Conservation (phyloP, 2,113 vertebrate species). For the Peromyscus leucopus region DNA sequence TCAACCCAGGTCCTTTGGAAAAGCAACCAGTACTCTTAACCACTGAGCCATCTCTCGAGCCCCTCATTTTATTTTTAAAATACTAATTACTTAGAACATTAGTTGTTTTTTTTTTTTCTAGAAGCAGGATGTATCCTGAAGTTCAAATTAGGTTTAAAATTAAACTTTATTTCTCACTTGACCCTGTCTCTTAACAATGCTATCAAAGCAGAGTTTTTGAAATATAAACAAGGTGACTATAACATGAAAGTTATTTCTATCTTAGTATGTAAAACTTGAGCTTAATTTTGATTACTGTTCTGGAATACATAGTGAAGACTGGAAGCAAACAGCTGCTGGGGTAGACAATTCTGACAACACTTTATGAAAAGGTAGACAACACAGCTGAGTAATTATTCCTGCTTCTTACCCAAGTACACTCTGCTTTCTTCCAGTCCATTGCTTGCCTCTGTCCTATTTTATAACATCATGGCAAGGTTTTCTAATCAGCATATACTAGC, state of each 20-base stretch:
- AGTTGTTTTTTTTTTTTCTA: not conserved
- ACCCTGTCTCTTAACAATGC: not conserved
- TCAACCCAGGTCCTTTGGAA: not conserved
- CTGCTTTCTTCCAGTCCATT: not conserved
- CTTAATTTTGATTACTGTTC: conserved; percentile 44
- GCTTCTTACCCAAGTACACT: conserved; percentile 11
- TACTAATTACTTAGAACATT: not conserved
- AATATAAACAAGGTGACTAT: conserved; percentile 33
- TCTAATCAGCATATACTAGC: conserved; percentile 32
- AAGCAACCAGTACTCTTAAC: not conserved
- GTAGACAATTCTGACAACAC: not conserved
- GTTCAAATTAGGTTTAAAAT: conserved; percentile 25
- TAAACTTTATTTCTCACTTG: not conserved
- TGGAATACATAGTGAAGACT: not conserved
- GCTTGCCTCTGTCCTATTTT: not conserved
- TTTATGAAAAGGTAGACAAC: not conserved
- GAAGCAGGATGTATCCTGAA: conserved; percentile 27
- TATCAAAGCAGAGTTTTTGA: conserved; percentile 33
- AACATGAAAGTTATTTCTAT: conserved; percentile 29
- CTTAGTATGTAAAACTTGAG: conserved; percentile 20
- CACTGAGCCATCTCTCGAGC: not conserved
- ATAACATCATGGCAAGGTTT: conserved; percentile 52
- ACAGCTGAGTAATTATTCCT: not conserved
- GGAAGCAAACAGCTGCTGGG: not conserved
- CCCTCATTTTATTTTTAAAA: not conserved